Percentiles rank a stretch among this genome's conserved stretches.
Conservation (phyloP, 1,140 invertebrate species). For the Eupristina koningsbergeri region DNA sequence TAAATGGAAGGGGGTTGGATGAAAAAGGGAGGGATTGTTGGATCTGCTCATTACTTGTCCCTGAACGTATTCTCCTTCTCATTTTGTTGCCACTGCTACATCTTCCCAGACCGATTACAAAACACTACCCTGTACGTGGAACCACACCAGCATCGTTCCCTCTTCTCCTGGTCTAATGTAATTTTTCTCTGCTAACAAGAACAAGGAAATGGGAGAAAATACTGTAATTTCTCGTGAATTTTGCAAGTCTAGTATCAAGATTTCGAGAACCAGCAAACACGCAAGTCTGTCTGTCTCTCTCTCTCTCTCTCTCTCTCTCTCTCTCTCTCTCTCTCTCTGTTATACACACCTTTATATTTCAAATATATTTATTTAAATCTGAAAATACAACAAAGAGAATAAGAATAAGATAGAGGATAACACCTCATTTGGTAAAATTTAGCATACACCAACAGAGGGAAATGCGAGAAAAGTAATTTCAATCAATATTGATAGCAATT, state of each 20-base stretch:
- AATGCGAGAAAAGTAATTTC: neutral
- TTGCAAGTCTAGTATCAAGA: constrained; percentile 34
- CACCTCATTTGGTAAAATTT: neutral
- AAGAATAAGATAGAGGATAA: neutral
- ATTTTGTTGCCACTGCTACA: constrained; percentile 26
- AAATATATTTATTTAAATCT: constrained; percentile 5
- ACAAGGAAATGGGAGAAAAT: neutral
- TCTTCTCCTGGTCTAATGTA: neutral
- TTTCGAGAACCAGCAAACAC: neutral
- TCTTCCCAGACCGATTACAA: constrained; percentile 43
- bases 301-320: no score
- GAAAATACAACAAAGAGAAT: neutral
- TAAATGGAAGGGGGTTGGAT: neutral
- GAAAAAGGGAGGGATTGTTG: constrained; percentile 16
- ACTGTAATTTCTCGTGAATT: constrained; percentile 33
- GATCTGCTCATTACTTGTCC: constrained; percentile 44
- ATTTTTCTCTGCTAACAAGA: neutral
- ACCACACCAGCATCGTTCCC: neutral
- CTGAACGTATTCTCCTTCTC: constrained; percentile 4
- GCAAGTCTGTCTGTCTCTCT: no score
- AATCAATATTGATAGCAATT: constrained; percentile 30
- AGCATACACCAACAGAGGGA: neutral
- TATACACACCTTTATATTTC: neutral
- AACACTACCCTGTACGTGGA: constrained; percentile 8
- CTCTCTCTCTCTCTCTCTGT: no score